phyloP scores from a whole-genome alignment of 2,113 vertebrate genomes.

The Brachypteracias leptosomus region DNA sequence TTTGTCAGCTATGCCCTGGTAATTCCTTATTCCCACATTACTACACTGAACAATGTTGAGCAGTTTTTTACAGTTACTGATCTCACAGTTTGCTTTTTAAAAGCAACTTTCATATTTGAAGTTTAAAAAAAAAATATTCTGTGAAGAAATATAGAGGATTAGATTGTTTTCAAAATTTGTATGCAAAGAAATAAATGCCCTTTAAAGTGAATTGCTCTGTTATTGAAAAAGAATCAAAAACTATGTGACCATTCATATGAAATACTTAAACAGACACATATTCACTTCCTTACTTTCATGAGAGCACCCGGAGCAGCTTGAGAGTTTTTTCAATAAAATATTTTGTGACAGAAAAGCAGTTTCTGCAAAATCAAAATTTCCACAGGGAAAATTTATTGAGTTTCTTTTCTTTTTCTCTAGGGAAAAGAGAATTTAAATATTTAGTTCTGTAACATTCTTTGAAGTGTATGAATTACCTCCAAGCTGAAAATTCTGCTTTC shows the following conservation, averaged over 20 bases:
- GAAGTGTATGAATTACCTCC: slow-evolving; percentile 41
- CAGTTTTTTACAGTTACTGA: not conserved
- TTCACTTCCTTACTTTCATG: not conserved
- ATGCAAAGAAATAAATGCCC: not conserved
- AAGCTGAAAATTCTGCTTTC: slow-evolving; percentile 33
- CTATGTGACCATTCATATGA: not conserved
- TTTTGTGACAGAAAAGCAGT: slow-evolving; percentile 48
- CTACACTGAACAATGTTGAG: not conserved
- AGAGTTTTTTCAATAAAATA: not conserved
- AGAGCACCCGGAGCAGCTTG: slow-evolving; percentile 9
- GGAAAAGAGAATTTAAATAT: slow-evolving; percentile 43
- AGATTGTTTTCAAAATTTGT: not conserved
- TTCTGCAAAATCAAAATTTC: slow-evolving; percentile 55
- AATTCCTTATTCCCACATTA: not conserved
- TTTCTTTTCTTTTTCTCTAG: slow-evolving; percentile 24
- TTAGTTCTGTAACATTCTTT: slow-evolving; percentile 34
- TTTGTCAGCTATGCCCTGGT: not conserved
- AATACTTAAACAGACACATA: not conserved
- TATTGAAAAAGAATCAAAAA: not conserved
- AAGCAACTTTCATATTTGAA: not conserved
- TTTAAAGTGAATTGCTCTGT: not conserved
- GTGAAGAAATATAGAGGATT: not conserved
- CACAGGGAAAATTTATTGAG: slow-evolving; percentile 21
- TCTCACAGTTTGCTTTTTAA: not conserved
- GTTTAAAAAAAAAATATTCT: not conserved